These are phyloP conservation scores for Gymnosoma rotundatum DNA, from an alignment of 2,888 invertebrate genomes.

Conservation along the genomic window DNA sequence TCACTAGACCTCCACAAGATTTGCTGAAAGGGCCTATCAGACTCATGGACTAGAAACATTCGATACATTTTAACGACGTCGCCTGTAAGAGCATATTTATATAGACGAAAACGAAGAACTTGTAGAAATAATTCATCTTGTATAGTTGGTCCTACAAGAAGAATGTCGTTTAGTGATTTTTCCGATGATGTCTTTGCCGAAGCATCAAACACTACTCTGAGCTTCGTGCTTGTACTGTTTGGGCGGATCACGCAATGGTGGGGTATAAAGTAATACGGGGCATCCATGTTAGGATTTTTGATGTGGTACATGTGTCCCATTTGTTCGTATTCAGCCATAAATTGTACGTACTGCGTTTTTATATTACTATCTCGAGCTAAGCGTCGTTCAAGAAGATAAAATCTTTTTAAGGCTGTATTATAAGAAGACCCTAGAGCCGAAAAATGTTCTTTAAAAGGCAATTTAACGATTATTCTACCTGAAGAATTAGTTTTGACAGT, in stretches of 20 bases:
- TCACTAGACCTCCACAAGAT: constrained; percentile 35
- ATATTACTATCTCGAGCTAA: not conserved
- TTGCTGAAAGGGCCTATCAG: constrained; percentile 9
- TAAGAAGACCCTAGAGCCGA: too few relatives aligned
- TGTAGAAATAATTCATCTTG: constrained; percentile 31
- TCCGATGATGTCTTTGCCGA: constrained; percentile 12
- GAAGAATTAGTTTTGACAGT: too few relatives aligned
- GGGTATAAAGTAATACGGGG: constrained; percentile 21
- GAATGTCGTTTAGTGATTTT: constrained; percentile 40
- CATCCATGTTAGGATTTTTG: constrained; percentile 3
- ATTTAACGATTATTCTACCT: too few relatives aligned
- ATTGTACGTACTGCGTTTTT: constrained; percentile 14
- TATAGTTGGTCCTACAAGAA: constrained; percentile 27
- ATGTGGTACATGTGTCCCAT: constrained; percentile 37
- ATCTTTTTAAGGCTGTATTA: too few relatives aligned
- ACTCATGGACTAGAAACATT: constrained; percentile 32
- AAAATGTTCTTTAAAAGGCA: too few relatives aligned
- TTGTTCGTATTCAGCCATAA: constrained; percentile 44
- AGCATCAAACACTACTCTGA: constrained; percentile 5
- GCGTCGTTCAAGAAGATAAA: too few relatives aligned
- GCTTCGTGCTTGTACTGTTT: constrained; percentile 28
- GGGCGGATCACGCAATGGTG: constrained; percentile 31
- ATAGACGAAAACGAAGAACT: constrained; percentile 32
- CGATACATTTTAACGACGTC: constrained; percentile 40
- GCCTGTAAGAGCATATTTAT: constrained; percentile 23